Percentiles rank a stretch among this genome's conserved stretches.
phyloP scores from a whole-genome alignment of 92 coral and sea anemone genomes.

The Scolanthus callimorphus region DNA sequence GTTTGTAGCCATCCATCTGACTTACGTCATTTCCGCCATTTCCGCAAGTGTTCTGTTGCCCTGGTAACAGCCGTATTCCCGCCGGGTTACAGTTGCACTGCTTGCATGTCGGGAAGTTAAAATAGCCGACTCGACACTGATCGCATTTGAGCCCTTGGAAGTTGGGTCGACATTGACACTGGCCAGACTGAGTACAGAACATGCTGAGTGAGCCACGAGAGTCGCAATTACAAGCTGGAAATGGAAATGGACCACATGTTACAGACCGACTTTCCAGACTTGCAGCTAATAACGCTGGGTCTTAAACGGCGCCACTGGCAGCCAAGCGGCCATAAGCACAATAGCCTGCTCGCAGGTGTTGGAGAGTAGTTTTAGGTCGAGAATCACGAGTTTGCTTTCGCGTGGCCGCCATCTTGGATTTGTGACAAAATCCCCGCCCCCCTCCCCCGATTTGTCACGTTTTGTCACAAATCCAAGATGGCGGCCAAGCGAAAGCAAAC shows the following conservation, averaged over 20 bases:
- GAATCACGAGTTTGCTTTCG: no score
- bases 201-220: constrained; percentile 75
- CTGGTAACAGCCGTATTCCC: constrained; percentile 71
- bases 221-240: constrained; percentile 81
- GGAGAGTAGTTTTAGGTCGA: no score
- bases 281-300: no score
- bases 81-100: constrained; percentile 87
- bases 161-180: constrained; percentile 84
- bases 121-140: constrained; percentile 84
- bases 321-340: no score
- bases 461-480: no score
- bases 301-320: no score
- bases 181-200: constrained; percentile 85
- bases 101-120: constrained; percentile 83
- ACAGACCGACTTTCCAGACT: not conserved
- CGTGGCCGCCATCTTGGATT: no score
- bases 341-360: no score
- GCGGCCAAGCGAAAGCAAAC: no score
- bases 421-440: no score
- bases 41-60: constrained; percentile 57
- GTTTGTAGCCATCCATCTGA: no score
- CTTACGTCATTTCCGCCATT: constrained; percentile 40
- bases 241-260: not conserved
- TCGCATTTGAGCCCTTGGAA: constrained; percentile 84
- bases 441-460: no score